Evolutionary conservation across 2,797 vertebrate species (phyloP).

Genomic region (Natrix natrix): DNA sequence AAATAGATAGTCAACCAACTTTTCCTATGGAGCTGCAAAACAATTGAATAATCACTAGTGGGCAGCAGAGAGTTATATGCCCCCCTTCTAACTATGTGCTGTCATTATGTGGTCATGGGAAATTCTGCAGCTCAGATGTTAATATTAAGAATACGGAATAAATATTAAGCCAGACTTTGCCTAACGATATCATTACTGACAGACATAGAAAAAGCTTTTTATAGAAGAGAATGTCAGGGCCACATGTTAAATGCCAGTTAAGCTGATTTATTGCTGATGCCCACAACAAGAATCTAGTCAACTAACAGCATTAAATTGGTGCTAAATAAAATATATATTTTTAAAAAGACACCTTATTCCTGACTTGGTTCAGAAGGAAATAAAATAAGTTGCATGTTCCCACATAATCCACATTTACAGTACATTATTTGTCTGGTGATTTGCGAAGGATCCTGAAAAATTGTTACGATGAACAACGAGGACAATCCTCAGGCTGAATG

Average conservation of each 20-base stretch:
- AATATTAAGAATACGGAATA: not conserved
- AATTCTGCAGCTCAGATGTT: not conserved
- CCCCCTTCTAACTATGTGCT: not conserved
- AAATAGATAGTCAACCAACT: not conserved
- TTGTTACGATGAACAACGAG: not conserved
- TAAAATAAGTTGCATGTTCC: not conserved
- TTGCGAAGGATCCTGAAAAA: not conserved
- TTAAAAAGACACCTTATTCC: too few relatives aligned
- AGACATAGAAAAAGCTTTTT: not conserved
- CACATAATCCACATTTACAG: not conserved
- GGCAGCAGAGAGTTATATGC: not conserved
- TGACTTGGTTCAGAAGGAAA: not conserved
- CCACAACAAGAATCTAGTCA: not conserved
- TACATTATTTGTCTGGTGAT: not conserved
- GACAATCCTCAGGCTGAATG: not conserved
- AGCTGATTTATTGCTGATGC: not conserved
- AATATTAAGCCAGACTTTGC: not conserved
- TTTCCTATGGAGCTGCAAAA: not conserved
- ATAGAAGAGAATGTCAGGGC: not conserved
- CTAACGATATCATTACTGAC: not conserved
- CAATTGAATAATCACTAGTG: not conserved
- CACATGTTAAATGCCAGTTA: not conserved
- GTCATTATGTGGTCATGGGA: not conserved
- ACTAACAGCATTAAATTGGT: not conserved
- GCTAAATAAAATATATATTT: not conserved